phyloP scores from a whole-genome alignment of 2,797 vertebrate species.

The Chiloscyllium punctatum region DNA sequence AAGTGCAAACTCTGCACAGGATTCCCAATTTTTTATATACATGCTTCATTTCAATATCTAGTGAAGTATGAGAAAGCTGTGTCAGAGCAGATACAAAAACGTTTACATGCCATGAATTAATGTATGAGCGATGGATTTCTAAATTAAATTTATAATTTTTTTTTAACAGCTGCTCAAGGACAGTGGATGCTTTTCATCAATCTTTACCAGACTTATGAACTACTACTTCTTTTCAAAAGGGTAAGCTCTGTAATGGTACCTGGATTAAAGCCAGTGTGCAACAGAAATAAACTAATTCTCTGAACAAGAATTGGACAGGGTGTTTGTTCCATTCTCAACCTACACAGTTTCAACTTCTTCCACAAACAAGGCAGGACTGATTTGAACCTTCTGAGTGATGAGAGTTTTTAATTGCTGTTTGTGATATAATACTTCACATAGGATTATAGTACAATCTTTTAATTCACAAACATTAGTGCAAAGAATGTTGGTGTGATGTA shows the following conservation, averaged over 20 bases:
- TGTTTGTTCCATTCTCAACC: neutral
- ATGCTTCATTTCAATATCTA: neutral
- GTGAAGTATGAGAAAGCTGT: neutral
- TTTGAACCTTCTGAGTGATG: neutral
- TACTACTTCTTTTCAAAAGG: conserved; percentile 77
- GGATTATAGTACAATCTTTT: neutral
- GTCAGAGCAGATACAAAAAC: neutral
- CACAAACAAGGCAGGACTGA: neutral
- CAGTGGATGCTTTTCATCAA: conserved; percentile 65
- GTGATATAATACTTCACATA: neutral
- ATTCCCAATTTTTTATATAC: neutral
- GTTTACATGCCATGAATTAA: neutral
- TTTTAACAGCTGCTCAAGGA: conserved; percentile 79
- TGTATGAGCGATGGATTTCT: neutral
- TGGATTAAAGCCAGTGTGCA: neutral
- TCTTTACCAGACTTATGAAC: conserved; percentile 78
- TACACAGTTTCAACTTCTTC: neutral
- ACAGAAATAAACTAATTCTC: neutral
- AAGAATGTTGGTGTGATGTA: neutral
- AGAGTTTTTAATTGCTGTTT: neutral
- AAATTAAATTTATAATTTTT: neutral
- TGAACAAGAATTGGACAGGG: neutral
- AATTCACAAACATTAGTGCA: neutral
- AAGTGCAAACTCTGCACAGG: neutral
- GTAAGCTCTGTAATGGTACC: conserved; percentile 53